Evolutionary conservation across 2,888 invertebrate genomes (phyloP).

Genomic region (Crematogaster levior): DNA sequence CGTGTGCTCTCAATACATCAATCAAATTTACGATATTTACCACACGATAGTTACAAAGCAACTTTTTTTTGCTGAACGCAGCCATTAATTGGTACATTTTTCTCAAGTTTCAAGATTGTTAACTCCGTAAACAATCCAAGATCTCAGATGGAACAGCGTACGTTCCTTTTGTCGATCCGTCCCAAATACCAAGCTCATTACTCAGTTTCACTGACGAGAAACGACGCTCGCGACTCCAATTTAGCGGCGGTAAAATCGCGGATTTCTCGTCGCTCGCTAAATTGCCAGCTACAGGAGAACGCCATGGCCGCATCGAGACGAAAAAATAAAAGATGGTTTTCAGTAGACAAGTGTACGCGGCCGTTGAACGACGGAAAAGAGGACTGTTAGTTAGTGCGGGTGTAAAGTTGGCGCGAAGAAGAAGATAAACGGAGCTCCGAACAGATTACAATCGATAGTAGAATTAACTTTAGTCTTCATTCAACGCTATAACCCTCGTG

Average conservation of each 20-base stretch:
- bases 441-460: conserved; percentile 57
- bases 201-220: not conserved
- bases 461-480: conserved; percentile 48
- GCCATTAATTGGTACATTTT: not conserved
- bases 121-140: not conserved
- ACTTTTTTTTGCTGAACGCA: no score
- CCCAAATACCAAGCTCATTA: not conserved
- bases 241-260: conserved; percentile 27
- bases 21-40: no score
- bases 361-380: conserved; percentile 36
- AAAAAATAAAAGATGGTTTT: conserved; percentile 19
- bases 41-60: no score
- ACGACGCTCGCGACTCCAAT: conserved; percentile 11
- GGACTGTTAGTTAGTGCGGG: conserved; percentile 60
- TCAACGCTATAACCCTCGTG: conserved; percentile 30
- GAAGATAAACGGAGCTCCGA: conserved; percentile 64
- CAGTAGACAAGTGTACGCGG: conserved; percentile 14
- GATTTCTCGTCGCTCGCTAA: conserved; percentile 31
- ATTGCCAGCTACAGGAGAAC: conserved; percentile 16
- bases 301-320: conserved; percentile 18
- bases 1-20: no score
- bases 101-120: not conserved
- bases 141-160: not conserved
- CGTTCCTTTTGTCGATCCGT: not conserved
- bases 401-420: conserved; percentile 67